Conservation (phyloP, 2,797 vertebrate species). For the Enteromius mattozi region DNA sequence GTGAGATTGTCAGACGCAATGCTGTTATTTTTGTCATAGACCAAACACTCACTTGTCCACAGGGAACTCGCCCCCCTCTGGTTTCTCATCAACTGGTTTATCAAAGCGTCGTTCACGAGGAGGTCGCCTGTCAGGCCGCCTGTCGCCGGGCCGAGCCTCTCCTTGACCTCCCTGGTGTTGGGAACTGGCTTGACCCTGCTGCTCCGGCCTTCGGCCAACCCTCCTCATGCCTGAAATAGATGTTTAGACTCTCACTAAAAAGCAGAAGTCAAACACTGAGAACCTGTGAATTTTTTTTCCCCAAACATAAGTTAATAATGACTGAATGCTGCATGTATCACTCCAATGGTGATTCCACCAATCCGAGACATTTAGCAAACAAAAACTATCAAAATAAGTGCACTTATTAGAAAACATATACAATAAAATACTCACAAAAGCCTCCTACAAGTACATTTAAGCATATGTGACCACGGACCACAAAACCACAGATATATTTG, state of each 20-base stretch:
- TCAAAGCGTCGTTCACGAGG: conserved; percentile 95
- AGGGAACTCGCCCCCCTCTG: conserved; percentile 91
- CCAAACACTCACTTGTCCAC: conserved; percentile 86
- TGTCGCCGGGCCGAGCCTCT: conserved; percentile 89
- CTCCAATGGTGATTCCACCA: not conserved
- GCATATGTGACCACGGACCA: not conserved
- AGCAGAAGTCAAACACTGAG: not conserved
- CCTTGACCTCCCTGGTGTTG: conserved; percentile 82
- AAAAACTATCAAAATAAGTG: not conserved
- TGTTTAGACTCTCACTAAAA: conserved; percentile 1
- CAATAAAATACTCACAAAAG: not conserved
- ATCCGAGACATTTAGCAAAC: not conserved
- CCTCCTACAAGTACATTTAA: not conserved
- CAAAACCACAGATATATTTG: not conserved
- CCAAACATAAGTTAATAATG: too few relatives aligned
- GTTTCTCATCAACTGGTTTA: conserved; percentile 93
- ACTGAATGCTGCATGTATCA: not conserved
- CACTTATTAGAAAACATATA: not conserved
- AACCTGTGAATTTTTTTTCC: not conserved
- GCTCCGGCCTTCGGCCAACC: conserved; percentile 91
- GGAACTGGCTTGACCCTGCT: conserved; percentile 76
- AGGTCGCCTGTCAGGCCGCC: conserved; percentile 91
- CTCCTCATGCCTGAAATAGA: conserved; percentile 88
- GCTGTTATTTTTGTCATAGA: not conserved
- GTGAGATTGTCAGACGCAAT: not conserved